Evolutionary conservation across 2,113 vertebrate species (phyloP).

Genomic region (Phrynosoma blainvillii): DNA sequence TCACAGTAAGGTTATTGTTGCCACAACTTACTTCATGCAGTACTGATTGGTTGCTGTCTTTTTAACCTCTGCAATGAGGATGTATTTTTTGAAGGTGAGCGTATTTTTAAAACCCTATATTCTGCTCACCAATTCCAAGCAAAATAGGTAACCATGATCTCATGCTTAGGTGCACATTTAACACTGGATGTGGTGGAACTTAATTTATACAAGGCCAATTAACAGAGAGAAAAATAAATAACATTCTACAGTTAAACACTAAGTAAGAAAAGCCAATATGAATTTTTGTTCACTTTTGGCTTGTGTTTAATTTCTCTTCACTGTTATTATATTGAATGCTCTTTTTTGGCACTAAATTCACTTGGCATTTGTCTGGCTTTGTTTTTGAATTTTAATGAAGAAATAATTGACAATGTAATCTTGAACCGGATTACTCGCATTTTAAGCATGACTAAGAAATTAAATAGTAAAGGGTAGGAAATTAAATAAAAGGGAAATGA

Average conservation of each 20-base stretch:
- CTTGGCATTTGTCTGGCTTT: background rate
- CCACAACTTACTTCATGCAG: background rate
- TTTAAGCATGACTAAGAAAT: constrained; percentile 1
- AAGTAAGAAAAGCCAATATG: background rate
- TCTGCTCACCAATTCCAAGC: background rate
- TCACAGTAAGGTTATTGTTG: background rate
- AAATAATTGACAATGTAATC: background rate
- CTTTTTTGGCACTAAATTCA: background rate
- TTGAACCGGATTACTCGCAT: background rate
- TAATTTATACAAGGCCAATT: background rate
- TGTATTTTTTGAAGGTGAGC: background rate
- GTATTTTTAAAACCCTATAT: background rate
- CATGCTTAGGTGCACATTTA: background rate
- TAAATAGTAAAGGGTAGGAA: background rate
- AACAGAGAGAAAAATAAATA: background rate
- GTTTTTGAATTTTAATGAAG: background rate
- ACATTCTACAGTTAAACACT: background rate
- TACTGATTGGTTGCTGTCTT: background rate
- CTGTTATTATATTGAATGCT: constrained; percentile 18
- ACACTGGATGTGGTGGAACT: background rate
- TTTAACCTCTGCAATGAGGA: background rate
- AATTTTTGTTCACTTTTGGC: background rate
- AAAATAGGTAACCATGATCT: background rate
- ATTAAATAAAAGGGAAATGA: background rate
- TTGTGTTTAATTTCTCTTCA: background rate